Percentiles rank a stretch among this genome's conserved stretches.
Conservation (phyloP, 23 tunicate genomes). For the Corella eumyota region DNA sequence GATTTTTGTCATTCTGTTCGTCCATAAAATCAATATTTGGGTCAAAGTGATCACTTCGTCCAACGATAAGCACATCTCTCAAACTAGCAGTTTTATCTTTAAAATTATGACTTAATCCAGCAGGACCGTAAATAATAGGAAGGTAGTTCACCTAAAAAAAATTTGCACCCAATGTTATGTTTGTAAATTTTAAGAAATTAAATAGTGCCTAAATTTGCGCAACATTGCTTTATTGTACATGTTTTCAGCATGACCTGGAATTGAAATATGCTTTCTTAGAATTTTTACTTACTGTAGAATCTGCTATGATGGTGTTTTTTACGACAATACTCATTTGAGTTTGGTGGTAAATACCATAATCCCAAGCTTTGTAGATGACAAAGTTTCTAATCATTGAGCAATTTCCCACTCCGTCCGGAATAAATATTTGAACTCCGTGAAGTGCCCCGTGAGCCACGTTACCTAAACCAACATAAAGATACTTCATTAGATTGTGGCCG, state of each 20-base stretch:
- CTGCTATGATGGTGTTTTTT: conserved; percentile 28
- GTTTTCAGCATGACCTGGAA: no score
- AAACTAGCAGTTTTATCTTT: conserved; percentile 35
- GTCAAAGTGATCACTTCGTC: conserved; percentile 26
- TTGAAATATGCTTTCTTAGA: no score
- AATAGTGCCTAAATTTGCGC: no score
- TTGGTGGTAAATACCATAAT: conserved; percentile 68
- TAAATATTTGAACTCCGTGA: conserved; percentile 53
- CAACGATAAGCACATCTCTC: conserved; percentile 36
- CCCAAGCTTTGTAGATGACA: conserved; percentile 67
- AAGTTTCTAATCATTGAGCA: conserved; percentile 55
- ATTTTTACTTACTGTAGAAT: conserved; percentile 55
- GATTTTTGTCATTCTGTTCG: conserved; percentile 40
- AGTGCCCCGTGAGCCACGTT: conserved; percentile 66
- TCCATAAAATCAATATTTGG: conserved; percentile 29
- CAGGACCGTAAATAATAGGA: conserved; percentile 57
- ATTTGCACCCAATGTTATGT: no score
- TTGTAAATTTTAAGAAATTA: neutral
- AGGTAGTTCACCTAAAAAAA: conserved; percentile 38
- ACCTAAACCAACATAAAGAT: conserved; percentile 35
- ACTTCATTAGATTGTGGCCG: no score
- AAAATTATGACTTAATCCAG: conserved; percentile 15
- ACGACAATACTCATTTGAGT: conserved; percentile 32
- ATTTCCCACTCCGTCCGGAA: conserved; percentile 10
- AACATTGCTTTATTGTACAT: no score